Conservation (phyloP, 1,140 invertebrate genomes). For the Neocloeon triangulifer region DNA sequence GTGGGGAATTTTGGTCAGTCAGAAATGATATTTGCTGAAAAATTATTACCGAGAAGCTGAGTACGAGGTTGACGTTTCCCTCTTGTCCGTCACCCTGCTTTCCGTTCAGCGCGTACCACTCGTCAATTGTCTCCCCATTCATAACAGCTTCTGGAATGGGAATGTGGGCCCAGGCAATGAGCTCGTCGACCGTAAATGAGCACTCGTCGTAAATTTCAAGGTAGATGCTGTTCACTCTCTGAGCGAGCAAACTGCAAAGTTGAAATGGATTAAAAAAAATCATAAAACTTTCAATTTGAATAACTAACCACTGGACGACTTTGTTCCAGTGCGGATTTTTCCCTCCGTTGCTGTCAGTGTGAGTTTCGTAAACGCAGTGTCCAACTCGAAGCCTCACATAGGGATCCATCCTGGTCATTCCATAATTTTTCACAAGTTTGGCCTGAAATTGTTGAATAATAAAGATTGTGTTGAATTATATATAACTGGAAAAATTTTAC, state of each 20-base stretch:
- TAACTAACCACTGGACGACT: conserved; percentile 59
- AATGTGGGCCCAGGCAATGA: conserved; percentile 79
- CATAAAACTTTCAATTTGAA: background rate
- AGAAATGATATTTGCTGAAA: too few relatives aligned
- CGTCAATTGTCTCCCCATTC: conserved; percentile 70
- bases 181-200: conserved; percentile 85
- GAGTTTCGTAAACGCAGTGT: conserved; percentile 85
- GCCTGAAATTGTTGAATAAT: too few relatives aligned
- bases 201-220: conserved; percentile 94
- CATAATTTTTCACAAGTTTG: conserved; percentile 90
- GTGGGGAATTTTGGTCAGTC: too few relatives aligned
- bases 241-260: conserved; percentile 50
- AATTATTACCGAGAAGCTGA: conserved; percentile 56
- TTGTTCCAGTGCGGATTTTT: conserved; percentile 92
- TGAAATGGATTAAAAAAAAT: conserved; percentile 6
- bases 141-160: conserved; percentile 63
- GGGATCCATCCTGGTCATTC: conserved; percentile 86
- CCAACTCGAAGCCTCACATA: conserved; percentile 82
- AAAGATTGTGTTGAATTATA: conserved; percentile 10
- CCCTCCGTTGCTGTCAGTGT: conserved; percentile 82
- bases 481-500: conserved; percentile 18
- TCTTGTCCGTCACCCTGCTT: conserved; percentile 85
- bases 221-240: conserved; percentile 67
- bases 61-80: conserved; percentile 58
- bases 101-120: conserved; percentile 79